phyloP scores from a whole-genome alignment of 1,140 invertebrate species.

The Amyelois transitella region DNA sequence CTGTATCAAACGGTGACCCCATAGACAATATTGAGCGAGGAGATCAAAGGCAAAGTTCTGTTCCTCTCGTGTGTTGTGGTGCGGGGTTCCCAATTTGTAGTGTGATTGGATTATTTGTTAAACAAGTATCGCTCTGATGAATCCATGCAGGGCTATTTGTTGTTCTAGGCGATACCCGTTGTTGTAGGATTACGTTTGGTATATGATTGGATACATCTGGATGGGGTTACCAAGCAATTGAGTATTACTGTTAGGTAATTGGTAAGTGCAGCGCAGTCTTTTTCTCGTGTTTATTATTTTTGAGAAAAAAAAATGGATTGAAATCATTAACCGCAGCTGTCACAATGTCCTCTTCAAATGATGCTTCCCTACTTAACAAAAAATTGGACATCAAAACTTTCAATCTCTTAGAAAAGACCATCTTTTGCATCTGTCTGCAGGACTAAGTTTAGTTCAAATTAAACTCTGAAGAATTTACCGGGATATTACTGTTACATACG shows the following conservation, averaged over 20 bases:
- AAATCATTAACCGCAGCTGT: too few relatives aligned
- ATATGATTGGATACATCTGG: conserved; percentile 24
- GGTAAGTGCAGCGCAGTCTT: too few relatives aligned
- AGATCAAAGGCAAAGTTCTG: neutral
- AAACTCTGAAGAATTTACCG: neutral
- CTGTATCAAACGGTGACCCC: neutral
- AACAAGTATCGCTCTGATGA: conserved; percentile 26
- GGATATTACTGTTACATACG: neutral
- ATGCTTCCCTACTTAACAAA: neutral
- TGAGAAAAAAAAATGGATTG: too few relatives aligned
- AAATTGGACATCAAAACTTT: neutral
- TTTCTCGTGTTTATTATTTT: too few relatives aligned
- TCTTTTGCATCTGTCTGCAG: neutral
- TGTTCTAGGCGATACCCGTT: conserved; percentile 22
- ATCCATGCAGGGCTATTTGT: conserved; percentile 27
- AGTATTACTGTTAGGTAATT: too few relatives aligned
- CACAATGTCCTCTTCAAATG: too few relatives aligned
- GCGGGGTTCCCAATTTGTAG: conserved; percentile 27
- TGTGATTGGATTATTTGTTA: conserved; percentile 31
- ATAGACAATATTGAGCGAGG: neutral
- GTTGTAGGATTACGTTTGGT: conserved; percentile 16
- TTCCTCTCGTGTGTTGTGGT: neutral
- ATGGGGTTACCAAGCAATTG: conserved; percentile 6
- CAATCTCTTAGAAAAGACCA: neutral
- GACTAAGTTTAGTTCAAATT: neutral